These are phyloP conservation scores for Protomyctophum bolini DNA, from an alignment of 2,113 vertebrate species.

Conservation along the genomic window DNA sequence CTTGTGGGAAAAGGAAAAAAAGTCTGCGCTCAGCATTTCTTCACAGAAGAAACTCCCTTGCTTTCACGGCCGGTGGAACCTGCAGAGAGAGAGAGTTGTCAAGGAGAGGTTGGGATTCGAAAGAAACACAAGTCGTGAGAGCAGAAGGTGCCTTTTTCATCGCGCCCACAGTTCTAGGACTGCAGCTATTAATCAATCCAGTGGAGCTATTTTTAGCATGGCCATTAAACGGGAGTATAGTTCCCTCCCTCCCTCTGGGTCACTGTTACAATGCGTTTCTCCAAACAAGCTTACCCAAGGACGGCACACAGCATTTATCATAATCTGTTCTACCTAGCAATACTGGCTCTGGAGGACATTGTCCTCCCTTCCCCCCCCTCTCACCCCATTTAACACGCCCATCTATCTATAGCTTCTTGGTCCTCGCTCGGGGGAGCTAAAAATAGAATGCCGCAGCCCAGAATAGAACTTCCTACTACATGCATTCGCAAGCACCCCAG, in stretches of 20 bases:
- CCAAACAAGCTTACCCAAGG: constrained; percentile 51
- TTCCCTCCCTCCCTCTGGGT: constrained; percentile 32
- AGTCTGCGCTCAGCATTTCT: constrained; percentile 81
- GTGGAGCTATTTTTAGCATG: constrained; percentile 57
- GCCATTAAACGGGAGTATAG: constrained; percentile 1
- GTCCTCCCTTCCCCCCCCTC: constrained; percentile 6
- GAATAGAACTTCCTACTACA: constrained; percentile 51
- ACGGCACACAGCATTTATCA: constrained; percentile 32
- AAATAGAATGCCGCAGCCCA: constrained; percentile 59
- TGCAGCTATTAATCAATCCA: constrained; percentile 50
- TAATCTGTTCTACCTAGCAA: constrained; percentile 26
- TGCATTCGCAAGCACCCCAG: constrained; percentile 7
- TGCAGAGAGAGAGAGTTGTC: constrained; percentile 53
- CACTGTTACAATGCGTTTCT: constrained; percentile 46
- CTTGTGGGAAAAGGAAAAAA: constrained; percentile 28
- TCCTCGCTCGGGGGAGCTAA: constrained; percentile 51
- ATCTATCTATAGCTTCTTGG: constrained; percentile 69
- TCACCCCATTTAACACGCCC: constrained; percentile 29
- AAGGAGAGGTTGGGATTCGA: too few relatives aligned
- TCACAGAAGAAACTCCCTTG: constrained; percentile 92
- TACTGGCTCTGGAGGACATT: constrained; percentile 37
- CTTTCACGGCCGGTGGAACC: constrained; percentile 98
- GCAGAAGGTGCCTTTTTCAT: constrained; percentile 48
- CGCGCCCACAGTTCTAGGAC: constrained; percentile 9
- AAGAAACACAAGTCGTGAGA: neutral